Percentiles rank a stretch among this genome's conserved stretches.
These are phyloP conservation scores for Platynereis dumerilii DNA, from an alignment of 2,888 invertebrate genomes.

Conservation along the genomic window DNA sequence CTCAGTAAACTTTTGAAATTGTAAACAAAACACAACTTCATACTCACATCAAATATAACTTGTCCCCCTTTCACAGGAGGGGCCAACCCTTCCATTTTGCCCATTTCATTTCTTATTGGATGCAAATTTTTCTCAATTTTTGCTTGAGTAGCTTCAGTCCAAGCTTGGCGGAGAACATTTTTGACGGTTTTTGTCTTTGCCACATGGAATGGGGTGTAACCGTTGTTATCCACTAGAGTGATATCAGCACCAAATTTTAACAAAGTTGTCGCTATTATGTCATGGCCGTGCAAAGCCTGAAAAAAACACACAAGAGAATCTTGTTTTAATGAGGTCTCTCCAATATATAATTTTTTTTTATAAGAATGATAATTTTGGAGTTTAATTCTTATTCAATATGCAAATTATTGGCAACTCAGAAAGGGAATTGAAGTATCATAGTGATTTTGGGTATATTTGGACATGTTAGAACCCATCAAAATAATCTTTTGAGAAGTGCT, in stretches of 20 bases:
- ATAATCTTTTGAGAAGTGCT: no score
- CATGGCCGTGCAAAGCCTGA: constrained; percentile 58
- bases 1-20: no score
- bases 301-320: no score
- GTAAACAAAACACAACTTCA: background rate
- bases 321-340: no score
- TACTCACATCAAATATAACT: constrained; percentile 57
- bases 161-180: constrained; percentile 45
- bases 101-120: constrained; percentile 13
- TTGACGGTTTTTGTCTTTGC: constrained; percentile 55
- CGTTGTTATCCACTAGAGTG: constrained; percentile 54
- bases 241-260: constrained; percentile 56
- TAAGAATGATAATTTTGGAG: no score
- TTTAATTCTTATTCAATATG: no score
- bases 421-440: no score
- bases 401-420: no score
- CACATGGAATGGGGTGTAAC: constrained; percentile 56
- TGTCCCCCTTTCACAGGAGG: constrained; percentile 40
- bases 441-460: no score
- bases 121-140: constrained; percentile 15
- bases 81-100: background rate
- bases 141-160: constrained; percentile 47
- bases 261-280: constrained; percentile 47
- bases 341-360: no score
- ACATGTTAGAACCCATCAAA: no score